Evolutionary conservation across 2,113 vertebrate species (phyloP).

Genomic region (Etia nguti): DNA sequence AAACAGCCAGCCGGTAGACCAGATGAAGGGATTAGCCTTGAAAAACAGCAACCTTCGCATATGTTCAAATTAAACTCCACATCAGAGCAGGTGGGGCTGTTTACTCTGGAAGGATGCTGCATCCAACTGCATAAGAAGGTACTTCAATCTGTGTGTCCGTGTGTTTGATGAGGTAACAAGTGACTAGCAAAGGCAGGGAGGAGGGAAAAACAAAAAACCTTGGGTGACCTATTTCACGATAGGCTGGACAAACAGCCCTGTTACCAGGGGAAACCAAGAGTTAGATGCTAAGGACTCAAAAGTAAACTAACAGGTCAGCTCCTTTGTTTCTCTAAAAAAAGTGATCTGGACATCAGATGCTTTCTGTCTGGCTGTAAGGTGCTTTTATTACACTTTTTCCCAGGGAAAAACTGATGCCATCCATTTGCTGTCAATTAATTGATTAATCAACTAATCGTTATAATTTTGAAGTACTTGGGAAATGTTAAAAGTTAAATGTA

Average conservation of each 20-base stretch:
- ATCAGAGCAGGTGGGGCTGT: constrained; percentile 12
- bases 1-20: constrained; percentile 15
- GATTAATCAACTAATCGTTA: background rate
- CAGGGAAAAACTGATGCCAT: background rate
- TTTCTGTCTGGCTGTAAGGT: background rate
- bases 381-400: background rate
- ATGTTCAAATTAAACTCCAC: constrained; percentile 3
- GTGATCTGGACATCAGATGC: background rate
- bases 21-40: constrained; percentile 42
- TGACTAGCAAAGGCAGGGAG: background rate
- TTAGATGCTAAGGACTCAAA: background rate
- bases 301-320: background rate
- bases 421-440: background rate
- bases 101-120: background rate
- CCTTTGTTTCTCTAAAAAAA: background rate
- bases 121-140: background rate
- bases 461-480: background rate
- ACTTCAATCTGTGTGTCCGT: background rate
- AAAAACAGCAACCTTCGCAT: background rate
- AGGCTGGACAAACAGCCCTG: constrained; percentile 7
- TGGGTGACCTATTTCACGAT: constrained; percentile 59
- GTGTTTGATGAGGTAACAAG: background rate
- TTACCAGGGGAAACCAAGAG: constrained; percentile 28
- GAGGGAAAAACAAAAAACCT: background rate
- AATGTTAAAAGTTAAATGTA: background rate